Evolutionary conservation across 2,797 vertebrate genomes (phyloP).

Genomic region (Carcharodon carcharias): DNA sequence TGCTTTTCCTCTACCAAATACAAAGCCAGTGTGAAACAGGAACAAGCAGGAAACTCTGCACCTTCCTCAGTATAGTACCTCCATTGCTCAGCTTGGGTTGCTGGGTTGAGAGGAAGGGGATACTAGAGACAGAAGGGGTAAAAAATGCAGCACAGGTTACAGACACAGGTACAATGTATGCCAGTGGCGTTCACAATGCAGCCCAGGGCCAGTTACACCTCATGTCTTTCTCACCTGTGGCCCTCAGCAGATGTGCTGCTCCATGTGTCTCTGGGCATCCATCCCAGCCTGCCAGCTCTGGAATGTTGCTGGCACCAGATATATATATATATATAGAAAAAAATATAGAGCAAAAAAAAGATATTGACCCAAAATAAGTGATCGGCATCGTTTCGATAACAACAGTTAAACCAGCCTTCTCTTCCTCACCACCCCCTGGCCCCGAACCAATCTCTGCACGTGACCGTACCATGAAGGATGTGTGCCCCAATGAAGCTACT

Average conservation of each 20-base stretch:
- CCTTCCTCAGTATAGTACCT: neutral
- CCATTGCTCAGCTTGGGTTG: neutral
- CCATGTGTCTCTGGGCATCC: conserved; percentile 11
- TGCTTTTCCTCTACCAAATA: neutral
- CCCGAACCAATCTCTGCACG: neutral
- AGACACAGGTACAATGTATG: conserved; percentile 9
- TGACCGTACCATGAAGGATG: neutral
- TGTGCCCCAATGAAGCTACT: neutral
- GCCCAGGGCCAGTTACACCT: conserved; percentile 1
- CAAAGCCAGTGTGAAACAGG: neutral
- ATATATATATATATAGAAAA: conserved; percentile 3
- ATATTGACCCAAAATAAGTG: conserved; percentile 31
- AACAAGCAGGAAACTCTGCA: neutral
- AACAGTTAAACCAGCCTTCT: neutral
- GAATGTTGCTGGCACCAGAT: conserved; percentile 31
- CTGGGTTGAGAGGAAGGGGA: neutral
- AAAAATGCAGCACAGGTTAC: neutral
- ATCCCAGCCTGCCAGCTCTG: conserved; percentile 32
- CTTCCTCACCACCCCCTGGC: neutral
- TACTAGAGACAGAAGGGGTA: neutral
- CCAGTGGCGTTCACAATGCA: neutral
- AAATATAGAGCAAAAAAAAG: conserved; percentile 33
- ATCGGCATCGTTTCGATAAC: neutral
- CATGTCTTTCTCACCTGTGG: conserved; percentile 12
- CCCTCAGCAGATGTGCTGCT: conserved; percentile 24